Conservation (phyloP, 1,140 invertebrate genomes). For the Oedothorax gibbosus region DNA sequence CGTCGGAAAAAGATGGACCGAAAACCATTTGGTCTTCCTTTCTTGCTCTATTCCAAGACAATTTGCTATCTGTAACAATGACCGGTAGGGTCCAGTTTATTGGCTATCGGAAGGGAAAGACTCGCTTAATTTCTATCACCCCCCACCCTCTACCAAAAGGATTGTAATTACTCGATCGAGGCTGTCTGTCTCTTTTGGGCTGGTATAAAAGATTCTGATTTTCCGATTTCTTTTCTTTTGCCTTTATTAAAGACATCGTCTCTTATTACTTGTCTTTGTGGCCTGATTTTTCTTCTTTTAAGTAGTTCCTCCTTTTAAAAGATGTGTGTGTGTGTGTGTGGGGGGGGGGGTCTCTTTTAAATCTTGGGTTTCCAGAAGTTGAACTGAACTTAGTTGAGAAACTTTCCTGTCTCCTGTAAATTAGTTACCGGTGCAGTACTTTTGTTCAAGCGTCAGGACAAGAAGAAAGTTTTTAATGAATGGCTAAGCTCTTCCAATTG, state of each 20-base stretch:
- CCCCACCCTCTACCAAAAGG: constrained; percentile 38
- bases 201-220: constrained; percentile 59
- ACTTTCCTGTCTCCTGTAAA: constrained; percentile 47
- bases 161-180: constrained; percentile 56
- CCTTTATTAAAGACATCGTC: constrained; percentile 44
- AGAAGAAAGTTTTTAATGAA: constrained; percentile 57
- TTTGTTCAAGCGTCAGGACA: constrained; percentile 30
- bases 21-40: constrained; percentile 56
- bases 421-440: constrained; percentile 42
- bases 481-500: constrained; percentile 26
- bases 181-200: constrained; percentile 35
- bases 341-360: constrained; percentile 58
- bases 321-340: no score
- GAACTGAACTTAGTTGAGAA: constrained; percentile 35
- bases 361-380: constrained; percentile 36
- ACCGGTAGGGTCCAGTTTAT: constrained; percentile 50
- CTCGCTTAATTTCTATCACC: constrained; percentile 59
- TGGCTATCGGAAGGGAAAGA: constrained; percentile 55
- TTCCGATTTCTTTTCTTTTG: constrained; percentile 42
- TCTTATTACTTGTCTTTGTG: constrained; percentile 52
- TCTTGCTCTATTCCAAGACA: constrained; percentile 55
- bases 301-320: constrained; percentile 29
- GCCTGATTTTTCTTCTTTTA: constrained; percentile 16
- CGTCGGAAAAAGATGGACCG: constrained; percentile 59
- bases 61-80: constrained; percentile 54